These are phyloP conservation scores for Merluccius polli DNA, from an alignment of 2,797 vertebrate genomes.

Conservation along the genomic window DNA sequence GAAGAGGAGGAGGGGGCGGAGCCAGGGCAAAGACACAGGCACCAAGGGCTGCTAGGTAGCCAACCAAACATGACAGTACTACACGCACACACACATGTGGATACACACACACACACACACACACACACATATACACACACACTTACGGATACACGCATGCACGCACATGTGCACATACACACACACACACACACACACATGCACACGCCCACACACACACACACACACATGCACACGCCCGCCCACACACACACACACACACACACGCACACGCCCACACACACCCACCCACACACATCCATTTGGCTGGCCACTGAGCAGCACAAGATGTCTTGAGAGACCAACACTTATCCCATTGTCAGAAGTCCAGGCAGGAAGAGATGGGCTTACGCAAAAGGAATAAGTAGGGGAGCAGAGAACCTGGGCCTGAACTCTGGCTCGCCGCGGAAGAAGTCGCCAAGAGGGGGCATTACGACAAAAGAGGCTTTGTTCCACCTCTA, in stretches of 20 bases:
- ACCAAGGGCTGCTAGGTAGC: slow-evolving; percentile 70
- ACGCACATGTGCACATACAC: too few relatives aligned
- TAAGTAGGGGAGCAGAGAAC: slow-evolving; percentile 54
- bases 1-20: slow-evolving; percentile 59
- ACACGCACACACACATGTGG: slow-evolving; percentile 8
- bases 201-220: slow-evolving; percentile 35
- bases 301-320: slow-evolving; percentile 26
- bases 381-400: slow-evolving; percentile 63
- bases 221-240: slow-evolving; percentile 11
- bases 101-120: slow-evolving; percentile 31
- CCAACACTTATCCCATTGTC: slow-evolving; percentile 75
- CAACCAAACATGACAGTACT: slow-evolving; percentile 55
- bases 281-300: slow-evolving; percentile 48
- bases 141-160: too few relatives aligned
- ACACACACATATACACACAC: slow-evolving; percentile 14
- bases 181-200: not conserved
- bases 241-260: not conserved
- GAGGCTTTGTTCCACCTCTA: slow-evolving; percentile 63
- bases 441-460: slow-evolving; percentile 58
- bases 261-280: slow-evolving; percentile 22
- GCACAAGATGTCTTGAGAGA: slow-evolving; percentile 51
- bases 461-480: slow-evolving; percentile 63
- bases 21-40: slow-evolving; percentile 69
- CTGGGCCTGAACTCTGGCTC: slow-evolving; percentile 65
- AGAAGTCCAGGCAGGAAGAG: slow-evolving; percentile 60